phyloP scores from a whole-genome alignment of 2,797 vertebrate species.

The Threskiornis aethiopicus region DNA sequence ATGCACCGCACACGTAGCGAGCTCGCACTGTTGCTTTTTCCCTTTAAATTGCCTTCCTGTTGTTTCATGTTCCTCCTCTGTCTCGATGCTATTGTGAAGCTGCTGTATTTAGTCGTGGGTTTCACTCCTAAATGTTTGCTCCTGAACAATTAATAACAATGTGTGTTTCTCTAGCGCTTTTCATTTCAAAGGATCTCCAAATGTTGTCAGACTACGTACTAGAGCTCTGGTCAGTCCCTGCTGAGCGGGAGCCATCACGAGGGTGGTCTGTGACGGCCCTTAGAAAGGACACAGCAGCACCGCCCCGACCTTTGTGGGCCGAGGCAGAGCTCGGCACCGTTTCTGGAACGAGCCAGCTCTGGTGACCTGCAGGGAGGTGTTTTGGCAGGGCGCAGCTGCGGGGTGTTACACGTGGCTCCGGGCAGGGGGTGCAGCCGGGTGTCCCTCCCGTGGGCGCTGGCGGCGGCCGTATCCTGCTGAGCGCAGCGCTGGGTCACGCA shows the following conservation, averaged over 20 bases:
- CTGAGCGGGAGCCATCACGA: background rate
- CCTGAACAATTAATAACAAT: background rate
- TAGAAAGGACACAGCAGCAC: background rate
- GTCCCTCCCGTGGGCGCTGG: fast-evolving
- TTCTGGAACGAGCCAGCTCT: background rate
- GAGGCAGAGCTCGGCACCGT: background rate
- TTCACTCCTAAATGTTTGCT: background rate
- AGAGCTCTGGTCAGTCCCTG: background rate
- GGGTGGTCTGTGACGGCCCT: background rate
- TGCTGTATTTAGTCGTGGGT: background rate
- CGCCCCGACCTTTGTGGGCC: background rate
- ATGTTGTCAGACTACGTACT: background rate
- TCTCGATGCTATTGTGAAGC: background rate
- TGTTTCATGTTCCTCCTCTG: background rate
- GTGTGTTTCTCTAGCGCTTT: background rate
- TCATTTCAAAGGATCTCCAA: background rate
- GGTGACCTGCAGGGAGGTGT: background rate
- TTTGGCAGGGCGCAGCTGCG: background rate
- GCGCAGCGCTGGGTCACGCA: background rate
- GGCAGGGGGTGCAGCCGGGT: background rate
- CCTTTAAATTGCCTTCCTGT: background rate
- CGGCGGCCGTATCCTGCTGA: background rate
- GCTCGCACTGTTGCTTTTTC: background rate
- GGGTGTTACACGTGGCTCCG: fast-evolving
- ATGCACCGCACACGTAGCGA: background rate